A percentile compares a stretch with the other conserved stretches of the same genome.
These are phyloP conservation scores for Caenorhabditis zanzibari DNA, from an alignment of 2,888 invertebrate genomes.

Conservation along the genomic window DNA sequence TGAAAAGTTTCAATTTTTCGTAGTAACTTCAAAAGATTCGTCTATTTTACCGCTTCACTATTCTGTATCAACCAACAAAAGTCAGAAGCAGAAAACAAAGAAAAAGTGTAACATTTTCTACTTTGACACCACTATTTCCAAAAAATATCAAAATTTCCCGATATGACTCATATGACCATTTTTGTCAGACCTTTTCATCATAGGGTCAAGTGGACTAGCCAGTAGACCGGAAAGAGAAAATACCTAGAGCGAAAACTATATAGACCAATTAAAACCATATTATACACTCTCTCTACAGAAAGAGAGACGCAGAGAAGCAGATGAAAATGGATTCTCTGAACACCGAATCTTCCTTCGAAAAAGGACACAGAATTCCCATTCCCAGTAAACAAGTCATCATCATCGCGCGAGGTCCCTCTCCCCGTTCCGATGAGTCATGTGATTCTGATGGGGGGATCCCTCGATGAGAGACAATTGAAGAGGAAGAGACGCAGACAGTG, in stretches of 20 bases:
- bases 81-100: too few species aligned
- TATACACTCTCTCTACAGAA: not conserved
- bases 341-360: not conserved
- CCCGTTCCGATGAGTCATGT: slow-evolving; percentile 51
- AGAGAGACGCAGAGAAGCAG: slow-evolving; percentile 3
- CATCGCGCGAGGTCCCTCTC: slow-evolving; percentile 5
- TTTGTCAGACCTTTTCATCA: too few species aligned
- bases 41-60: too few species aligned
- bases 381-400: slow-evolving; percentile 30
- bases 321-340: not conserved
- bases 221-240: not conserved
- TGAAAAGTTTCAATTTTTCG: too few species aligned
- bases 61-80: too few species aligned
- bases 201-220: too few species aligned
- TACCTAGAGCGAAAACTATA: not conserved
- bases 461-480: slow-evolving; percentile 23
- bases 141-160: too few species aligned
- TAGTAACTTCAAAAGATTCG: too few species aligned
- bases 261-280: not conserved
- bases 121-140: too few species aligned
- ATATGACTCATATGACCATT: too few species aligned
- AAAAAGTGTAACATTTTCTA: too few species aligned
- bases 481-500: slow-evolving; percentile 46
- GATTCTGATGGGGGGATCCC: slow-evolving; percentile 52
- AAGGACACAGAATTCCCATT: slow-evolving; percentile 36